Evolutionary conservation across 2,113 vertebrate genomes (phyloP).

Genomic region (Scalopus aquaticus): DNA sequence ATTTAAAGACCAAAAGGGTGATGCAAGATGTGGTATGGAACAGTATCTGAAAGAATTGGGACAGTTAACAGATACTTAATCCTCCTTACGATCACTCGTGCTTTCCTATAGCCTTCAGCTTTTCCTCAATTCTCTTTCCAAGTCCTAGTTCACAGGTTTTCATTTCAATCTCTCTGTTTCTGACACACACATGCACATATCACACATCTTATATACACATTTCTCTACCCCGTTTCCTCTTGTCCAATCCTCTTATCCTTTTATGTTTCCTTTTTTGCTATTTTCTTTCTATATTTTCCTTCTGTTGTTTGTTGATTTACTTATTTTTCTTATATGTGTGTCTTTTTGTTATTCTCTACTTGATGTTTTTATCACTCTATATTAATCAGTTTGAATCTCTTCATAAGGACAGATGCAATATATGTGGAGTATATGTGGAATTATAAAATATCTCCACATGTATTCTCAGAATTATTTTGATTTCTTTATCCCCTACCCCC

Average conservation of each 20-base stretch:
- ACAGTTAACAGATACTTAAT: background rate
- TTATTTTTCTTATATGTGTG: background rate
- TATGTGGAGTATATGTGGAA: background rate
- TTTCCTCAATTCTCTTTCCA: background rate
- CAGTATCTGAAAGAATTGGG: slow-evolving; percentile 14
- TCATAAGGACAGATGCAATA: background rate
- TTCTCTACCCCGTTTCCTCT: background rate
- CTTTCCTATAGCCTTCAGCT: background rate
- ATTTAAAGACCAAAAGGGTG: slow-evolving; percentile 48
- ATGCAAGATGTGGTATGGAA: slow-evolving; percentile 12
- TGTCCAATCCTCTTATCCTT: background rate
- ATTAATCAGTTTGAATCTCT: background rate
- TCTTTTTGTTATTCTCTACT: background rate
- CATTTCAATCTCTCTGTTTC: background rate
- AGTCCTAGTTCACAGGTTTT: background rate
- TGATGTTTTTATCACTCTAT: background rate
- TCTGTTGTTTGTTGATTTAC: background rate
- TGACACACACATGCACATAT: background rate
- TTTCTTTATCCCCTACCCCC: background rate
- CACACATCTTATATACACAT: background rate
- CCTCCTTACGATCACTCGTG: background rate
- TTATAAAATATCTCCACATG: background rate
- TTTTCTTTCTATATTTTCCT: background rate
- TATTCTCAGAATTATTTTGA: background rate
- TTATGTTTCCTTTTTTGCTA: background rate